phyloP scores from a whole-genome alignment of 2,113 vertebrate genomes.

The Hymenochirus boettgeri region DNA sequence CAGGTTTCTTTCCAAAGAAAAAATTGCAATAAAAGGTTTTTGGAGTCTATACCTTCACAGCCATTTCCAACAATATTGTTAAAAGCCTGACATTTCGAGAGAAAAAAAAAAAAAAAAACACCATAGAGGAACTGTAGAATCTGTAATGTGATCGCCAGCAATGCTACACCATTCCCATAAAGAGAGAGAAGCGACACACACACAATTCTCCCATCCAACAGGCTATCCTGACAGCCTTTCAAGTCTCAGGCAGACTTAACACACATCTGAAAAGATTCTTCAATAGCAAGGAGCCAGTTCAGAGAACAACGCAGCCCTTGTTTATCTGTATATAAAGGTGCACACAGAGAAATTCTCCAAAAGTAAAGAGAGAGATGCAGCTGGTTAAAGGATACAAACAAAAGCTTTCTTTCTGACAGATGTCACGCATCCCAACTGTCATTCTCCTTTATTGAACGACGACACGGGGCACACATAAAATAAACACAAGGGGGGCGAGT shows the following conservation, averaged over 20 bases:
- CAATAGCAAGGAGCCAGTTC: conserved; percentile 57
- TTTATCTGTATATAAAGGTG: conserved; percentile 61
- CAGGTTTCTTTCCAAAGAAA: too few relatives aligned
- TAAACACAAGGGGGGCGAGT: conserved; percentile 67
- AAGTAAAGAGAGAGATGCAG: conserved; percentile 54
- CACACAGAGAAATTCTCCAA: conserved; percentile 49
- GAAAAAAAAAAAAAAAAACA: conserved; percentile 8
- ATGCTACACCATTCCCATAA: conserved; percentile 52
- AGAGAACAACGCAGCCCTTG: conserved; percentile 59
- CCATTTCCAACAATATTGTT: conserved; percentile 31
- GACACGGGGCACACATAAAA: conserved; percentile 62
- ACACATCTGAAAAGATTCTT: conserved; percentile 60
- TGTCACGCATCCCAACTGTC: conserved; percentile 60
- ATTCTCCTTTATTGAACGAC: conserved; percentile 58
- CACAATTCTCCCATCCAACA: conserved; percentile 55
- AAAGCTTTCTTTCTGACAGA: conserved; percentile 56
- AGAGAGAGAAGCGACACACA: too few relatives aligned
- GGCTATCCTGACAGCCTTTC: conserved; percentile 59
- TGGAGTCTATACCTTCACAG: conserved; percentile 40
- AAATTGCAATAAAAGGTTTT: conserved; percentile 25
- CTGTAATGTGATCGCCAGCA: conserved; percentile 14
- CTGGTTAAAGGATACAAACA: conserved; percentile 55
- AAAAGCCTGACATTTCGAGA: conserved; percentile 24
- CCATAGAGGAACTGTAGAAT: conserved; percentile 9
- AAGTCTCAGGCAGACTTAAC: conserved; percentile 55